A percentile compares a stretch with the other conserved stretches of the same genome.
Conservation (phyloP, 1,140 invertebrate species). For the Aplysia californica region DNA sequence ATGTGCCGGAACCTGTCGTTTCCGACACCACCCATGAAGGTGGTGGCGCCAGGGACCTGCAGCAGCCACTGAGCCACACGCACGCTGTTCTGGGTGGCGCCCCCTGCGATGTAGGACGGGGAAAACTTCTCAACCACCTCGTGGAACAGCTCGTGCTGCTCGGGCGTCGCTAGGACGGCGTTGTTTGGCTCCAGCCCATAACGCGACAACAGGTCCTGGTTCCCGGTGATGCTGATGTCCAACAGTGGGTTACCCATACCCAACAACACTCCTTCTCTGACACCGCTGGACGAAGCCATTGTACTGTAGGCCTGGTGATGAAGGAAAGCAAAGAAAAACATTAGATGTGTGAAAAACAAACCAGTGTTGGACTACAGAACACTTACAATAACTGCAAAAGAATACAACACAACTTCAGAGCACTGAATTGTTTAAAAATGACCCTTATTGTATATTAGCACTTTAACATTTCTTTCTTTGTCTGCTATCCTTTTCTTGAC, state of each 20-base stretch:
- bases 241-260: slow-evolving; percentile 97
- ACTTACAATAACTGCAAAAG: no score
- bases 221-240: slow-evolving; percentile 90
- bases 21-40: slow-evolving; percentile 96
- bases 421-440: no score
- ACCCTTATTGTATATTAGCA: no score
- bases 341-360: no score
- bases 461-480: no score
- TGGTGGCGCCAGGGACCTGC: slow-evolving; percentile 78
- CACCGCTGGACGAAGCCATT: not conserved
- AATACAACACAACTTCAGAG: no score
- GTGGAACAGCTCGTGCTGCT: slow-evolving; percentile 73
- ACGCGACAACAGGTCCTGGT: slow-evolving; percentile 82
- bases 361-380: no score
- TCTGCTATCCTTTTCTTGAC: no score
- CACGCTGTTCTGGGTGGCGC: slow-evolving; percentile 94
- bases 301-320: not conserved
- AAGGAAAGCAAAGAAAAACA: slow-evolving; percentile 17
- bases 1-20: slow-evolving; percentile 91
- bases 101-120: slow-evolving; percentile 93
- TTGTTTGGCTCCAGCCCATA: slow-evolving; percentile 90
- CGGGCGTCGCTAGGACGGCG: slow-evolving; percentile 92
- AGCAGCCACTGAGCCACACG: slow-evolving; percentile 95
- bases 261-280: slow-evolving; percentile 75
- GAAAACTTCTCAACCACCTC: slow-evolving; percentile 68